Evolutionary conservation across 1,140 invertebrate species (phyloP).

Genomic region (Platorchestia sp.): DNA sequence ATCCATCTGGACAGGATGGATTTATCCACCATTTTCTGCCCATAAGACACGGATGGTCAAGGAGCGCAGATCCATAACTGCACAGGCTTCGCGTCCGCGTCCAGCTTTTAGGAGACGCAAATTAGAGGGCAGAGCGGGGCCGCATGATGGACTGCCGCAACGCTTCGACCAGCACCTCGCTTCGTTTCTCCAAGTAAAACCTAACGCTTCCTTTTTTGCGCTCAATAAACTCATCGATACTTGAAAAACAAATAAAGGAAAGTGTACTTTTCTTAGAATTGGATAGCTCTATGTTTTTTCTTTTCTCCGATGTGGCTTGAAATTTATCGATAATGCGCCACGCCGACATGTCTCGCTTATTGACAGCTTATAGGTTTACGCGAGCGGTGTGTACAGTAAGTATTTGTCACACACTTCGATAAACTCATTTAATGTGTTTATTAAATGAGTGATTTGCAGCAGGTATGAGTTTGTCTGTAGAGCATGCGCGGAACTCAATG

Average conservation of each 20-base stretch:
- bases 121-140: conserved; percentile 5
- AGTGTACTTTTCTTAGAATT: not conserved
- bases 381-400: not conserved
- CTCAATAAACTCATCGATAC: not conserved
- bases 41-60: conserved; percentile 44
- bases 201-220: not conserved
- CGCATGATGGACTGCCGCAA: conserved; percentile 21
- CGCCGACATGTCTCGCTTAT: not conserved
- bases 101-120: conserved; percentile 36
- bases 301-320: not conserved
- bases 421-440: not conserved
- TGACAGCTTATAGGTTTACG: not conserved
- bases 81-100: not conserved
- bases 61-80: conserved; percentile 30
- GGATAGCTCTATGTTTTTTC: not conserved
- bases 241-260: not conserved
- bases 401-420: not conserved
- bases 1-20: not conserved
- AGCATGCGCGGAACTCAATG: not conserved
- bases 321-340: not conserved
- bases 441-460: not conserved
- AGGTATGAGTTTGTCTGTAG: not conserved
- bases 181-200: not conserved
- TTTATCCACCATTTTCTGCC: conserved; percentile 43
- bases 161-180: not conserved